Evolutionary conservation across 2,888 invertebrate genomes (phyloP).

Genomic region (Temnothorax unifasciatus): DNA sequence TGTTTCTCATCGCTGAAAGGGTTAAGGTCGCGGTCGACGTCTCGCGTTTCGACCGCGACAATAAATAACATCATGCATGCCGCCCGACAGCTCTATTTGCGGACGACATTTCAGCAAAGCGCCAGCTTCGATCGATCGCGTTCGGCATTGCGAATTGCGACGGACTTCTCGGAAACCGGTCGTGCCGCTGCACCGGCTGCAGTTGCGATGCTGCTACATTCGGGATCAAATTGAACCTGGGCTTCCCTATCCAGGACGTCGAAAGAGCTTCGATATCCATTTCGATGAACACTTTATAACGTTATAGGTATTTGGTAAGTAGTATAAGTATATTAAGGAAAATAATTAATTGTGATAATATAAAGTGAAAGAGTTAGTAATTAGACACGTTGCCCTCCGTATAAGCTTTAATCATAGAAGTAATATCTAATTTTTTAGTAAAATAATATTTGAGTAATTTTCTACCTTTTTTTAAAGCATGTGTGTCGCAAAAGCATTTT

Average conservation of each 20-base stretch:
- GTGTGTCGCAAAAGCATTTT: neutral
- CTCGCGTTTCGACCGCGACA: neutral
- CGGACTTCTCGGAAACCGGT: conserved; percentile 26
- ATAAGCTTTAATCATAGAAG: neutral
- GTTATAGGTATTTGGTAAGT: neutral
- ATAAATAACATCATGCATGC: conserved; percentile 16
- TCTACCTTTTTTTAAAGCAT: neutral
- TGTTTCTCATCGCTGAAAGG: conserved; percentile 1
- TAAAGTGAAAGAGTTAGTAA: neutral
- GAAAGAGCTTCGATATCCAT: neutral
- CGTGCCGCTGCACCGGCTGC: neutral
- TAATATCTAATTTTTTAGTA: neutral
- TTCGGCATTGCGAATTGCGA: conserved; percentile 5
- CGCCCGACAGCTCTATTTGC: conserved; percentile 23
- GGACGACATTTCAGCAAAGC: conserved; percentile 12
- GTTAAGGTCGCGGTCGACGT: conserved; percentile 47
- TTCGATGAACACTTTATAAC: neutral
- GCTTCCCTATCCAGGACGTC: neutral
- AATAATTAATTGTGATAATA: neutral
- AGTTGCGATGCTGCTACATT: conserved; percentile 16
- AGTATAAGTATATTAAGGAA: neutral
- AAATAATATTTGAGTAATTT: neutral
- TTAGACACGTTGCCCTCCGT: neutral
- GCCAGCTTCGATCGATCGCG: conserved; percentile 19
- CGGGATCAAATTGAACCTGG: conserved; percentile 30